Base-by-base conservation (phyloP, 2,888 invertebrate genomes). In the Pachydiplax longipennis region DNA sequence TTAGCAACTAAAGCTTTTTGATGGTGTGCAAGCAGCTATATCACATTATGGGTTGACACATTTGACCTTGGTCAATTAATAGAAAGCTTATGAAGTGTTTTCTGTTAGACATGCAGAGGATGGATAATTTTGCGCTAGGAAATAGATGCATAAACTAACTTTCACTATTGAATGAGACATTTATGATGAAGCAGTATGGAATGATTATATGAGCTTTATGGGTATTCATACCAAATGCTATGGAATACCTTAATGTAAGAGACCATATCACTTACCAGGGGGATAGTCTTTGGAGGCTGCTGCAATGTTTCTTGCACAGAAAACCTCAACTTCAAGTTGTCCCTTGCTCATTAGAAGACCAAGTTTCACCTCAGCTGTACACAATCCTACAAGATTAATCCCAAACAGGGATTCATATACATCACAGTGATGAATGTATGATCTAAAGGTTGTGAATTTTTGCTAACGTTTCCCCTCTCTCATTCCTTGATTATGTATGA, bases 341-440 rank as follows among this genome's bases (percentile, higher is more conserved):
- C 98, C 98, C 94, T 98, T 98, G 93, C 97, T 96, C 95, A 98
- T 97, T 93, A 97, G 96, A 93, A 99, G 96, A 91, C 98, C 98
- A 94, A 99, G 95, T 93, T 97, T 97, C 92, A 99, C 96, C 94
- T 98, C 98, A 6, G 98, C 97, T 37, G 87, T 61, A 87, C 87
- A 87, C 58, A 87, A 87, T 61, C 87, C 87, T 87, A 87, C 90
- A 91, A 83, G 58, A 82, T 82, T 83, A 87, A 87, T 37, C 65
- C 87, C 87, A 58, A 87, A 61, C 44, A 87, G 87, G 87, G 87
- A 87, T 87, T 37, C 87, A 65, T 13, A 25, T 73, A 31, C 31
- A 73, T 31, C 15, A 73, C 73, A 73, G 73, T 3, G 31, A 31
- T 73, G 73, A 73, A 25, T 73, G 73, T 31, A 31, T 73, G 12